A percentile compares a stretch with the other conserved stretches of the same genome.
These are phyloP conservation scores for Amblyopsis hoosieri DNA, from an alignment of 2,797 vertebrate genomes.

Conservation along the genomic window DNA sequence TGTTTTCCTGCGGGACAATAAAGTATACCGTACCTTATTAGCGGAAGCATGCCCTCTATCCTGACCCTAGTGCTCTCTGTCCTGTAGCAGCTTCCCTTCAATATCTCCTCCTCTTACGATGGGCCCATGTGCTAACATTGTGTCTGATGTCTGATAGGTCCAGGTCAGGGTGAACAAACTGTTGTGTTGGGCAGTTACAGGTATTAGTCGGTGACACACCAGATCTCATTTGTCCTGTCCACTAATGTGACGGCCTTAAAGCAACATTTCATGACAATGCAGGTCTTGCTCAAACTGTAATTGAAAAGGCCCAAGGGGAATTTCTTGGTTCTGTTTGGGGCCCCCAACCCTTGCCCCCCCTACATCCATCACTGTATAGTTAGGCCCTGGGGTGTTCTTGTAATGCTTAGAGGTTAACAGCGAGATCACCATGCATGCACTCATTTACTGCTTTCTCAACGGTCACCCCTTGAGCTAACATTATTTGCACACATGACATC, in stretches of 20 bases:
- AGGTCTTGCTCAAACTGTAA: slow-evolving; percentile 75
- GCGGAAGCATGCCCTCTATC: slow-evolving; percentile 48
- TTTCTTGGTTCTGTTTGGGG: slow-evolving; percentile 61
- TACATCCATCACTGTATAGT: slow-evolving; percentile 74
- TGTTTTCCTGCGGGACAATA: no score
- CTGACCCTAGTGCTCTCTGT: slow-evolving; percentile 42
- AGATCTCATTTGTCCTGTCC: slow-evolving; percentile 75
- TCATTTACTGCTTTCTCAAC: slow-evolving; percentile 53
- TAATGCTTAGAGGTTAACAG: slow-evolving; percentile 73
- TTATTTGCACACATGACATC: slow-evolving; percentile 12
- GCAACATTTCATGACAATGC: slow-evolving; percentile 73
- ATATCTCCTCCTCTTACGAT: neutral
- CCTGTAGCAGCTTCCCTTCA: neutral
- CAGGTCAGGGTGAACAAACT: slow-evolving; percentile 1
- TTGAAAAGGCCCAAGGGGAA: slow-evolving; percentile 80
- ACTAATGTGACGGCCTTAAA: slow-evolving; percentile 75
- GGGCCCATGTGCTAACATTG: no score
- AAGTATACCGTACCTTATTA: neutral
- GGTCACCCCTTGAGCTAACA: slow-evolving; percentile 32
- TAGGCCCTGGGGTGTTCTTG: slow-evolving; percentile 70
- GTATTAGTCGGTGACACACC: slow-evolving; percentile 64
- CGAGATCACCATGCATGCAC: slow-evolving; percentile 55
- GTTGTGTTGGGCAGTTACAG: slow-evolving; percentile 26
- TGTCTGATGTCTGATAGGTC: neutral
- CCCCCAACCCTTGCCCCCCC: slow-evolving; percentile 45